Evolutionary conservation across 2,113 vertebrate genomes (phyloP).

Genomic region (Rhabdornis inornatus): DNA sequence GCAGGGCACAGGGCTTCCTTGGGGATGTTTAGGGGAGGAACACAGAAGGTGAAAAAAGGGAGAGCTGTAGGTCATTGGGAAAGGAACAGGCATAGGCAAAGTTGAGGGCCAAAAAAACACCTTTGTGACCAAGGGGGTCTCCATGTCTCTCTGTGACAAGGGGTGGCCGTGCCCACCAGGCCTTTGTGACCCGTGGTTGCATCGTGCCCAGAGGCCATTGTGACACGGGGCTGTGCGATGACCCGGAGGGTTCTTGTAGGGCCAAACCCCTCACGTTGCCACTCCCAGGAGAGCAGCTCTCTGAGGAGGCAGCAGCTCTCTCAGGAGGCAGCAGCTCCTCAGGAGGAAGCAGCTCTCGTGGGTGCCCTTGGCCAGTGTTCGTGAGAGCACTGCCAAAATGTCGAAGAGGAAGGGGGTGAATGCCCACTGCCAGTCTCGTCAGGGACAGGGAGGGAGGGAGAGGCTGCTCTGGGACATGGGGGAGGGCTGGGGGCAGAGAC

Average conservation of each 20-base stretch:
- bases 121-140: not conserved
- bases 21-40: not conserved
- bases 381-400: fast-evolving
- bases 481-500: not conserved
- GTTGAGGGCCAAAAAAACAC: too few relatives aligned
- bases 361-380: not conserved
- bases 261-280: fast-evolving
- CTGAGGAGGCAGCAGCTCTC: not conserved
- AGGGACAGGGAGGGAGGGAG: not conserved
- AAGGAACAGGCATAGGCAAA: too few relatives aligned
- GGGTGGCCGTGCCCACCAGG: not conserved
- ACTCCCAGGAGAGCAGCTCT: not conserved
- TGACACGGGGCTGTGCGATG: fast-evolving
- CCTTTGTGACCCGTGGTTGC: fast-evolving
- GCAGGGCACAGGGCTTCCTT: not conserved
- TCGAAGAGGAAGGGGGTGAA: fast-evolving
- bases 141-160: not conserved
- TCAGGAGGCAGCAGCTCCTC: not conserved
- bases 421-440: fast-evolving
- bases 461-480: not conserved
- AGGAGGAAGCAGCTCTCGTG: not conserved
- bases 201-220: too few relatives aligned
- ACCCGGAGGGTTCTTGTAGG: fast-evolving
- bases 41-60: too few relatives aligned
- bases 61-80: not conserved